Percentiles rank a stretch among this genome's conserved stretches.
phyloP scores from a whole-genome alignment of 2,113 vertebrate genomes.

The Hymenochirus boettgeri region DNA sequence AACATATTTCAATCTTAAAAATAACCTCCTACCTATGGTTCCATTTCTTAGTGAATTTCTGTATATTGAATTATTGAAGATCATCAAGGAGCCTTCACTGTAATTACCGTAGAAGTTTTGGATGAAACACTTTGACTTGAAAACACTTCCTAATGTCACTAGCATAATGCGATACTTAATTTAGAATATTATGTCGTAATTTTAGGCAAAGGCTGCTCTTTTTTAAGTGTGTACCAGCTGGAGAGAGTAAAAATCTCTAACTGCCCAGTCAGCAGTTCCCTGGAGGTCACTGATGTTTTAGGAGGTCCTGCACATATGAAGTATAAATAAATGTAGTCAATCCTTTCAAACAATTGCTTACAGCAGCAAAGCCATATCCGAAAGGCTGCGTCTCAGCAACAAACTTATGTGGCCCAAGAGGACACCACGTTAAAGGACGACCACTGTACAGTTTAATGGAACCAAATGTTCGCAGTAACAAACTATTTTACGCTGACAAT shows the following conservation, averaged over 20 bases:
- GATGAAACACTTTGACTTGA: conserved; percentile 23
- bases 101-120: conserved; percentile 2
- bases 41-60: too few species aligned
- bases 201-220: conserved; percentile 33
- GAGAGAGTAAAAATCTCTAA: conserved; percentile 31
- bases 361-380: conserved; percentile 29
- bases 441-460: conserved; percentile 32
- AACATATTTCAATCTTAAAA: too few species aligned
- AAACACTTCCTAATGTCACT: conserved; percentile 30
- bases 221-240: conserved; percentile 39
- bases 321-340: conserved; percentile 17
- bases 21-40: too few species aligned
- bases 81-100: too few species aligned
- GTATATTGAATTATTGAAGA: too few species aligned
- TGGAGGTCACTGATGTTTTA: conserved; percentile 35
- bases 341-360: conserved; percentile 23
- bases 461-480: conserved; percentile 32
- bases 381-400: conserved; percentile 19
- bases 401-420: conserved; percentile 36
- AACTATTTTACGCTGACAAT: conserved; percentile 22
- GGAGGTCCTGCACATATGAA: conserved; percentile 35
- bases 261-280: conserved; percentile 42
- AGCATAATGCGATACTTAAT: conserved; percentile 36
- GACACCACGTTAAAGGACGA: conserved; percentile 33
- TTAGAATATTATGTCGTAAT: conserved; percentile 39